These are phyloP conservation scores for Sorex araneus DNA, from an alignment of 2,113 vertebrate species.

Conservation along the genomic window DNA sequence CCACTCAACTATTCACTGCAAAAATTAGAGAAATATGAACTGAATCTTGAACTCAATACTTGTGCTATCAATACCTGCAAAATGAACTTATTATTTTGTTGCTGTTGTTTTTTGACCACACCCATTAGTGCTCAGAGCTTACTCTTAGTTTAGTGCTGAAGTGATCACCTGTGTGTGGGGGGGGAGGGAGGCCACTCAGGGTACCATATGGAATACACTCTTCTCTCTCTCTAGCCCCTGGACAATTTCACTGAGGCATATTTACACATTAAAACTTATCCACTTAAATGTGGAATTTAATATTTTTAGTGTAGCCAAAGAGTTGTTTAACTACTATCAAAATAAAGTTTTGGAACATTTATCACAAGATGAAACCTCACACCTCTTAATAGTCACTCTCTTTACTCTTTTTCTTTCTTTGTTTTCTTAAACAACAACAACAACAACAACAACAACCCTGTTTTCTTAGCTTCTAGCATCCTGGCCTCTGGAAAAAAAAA, in stretches of 20 bases:
- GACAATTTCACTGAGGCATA: not conserved
- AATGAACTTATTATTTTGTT: not conserved
- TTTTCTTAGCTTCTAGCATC: not conserved
- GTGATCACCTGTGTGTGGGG: too few species aligned
- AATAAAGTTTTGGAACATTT: constrained; percentile 23
- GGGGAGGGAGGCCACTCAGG: too few species aligned
- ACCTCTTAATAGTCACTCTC: not conserved
- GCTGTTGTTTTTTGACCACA: too few species aligned
- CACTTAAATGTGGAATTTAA: not conserved
- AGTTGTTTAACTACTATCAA: not conserved
- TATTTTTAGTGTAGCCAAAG: not conserved
- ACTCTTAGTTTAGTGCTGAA: too few species aligned
- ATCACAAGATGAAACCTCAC: not conserved
- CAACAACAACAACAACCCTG: too few species aligned
- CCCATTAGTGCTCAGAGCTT: too few species aligned
- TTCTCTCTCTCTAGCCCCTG: not conserved
- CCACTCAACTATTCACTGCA: not conserved
- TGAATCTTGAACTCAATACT: not conserved
- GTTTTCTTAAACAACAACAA: constrained; percentile 52
- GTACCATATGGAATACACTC: too few species aligned
- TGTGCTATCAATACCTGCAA: not conserved
- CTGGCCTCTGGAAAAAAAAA: not conserved
- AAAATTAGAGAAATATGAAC: not conserved
- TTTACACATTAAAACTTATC: not conserved
- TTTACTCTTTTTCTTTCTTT: not conserved